These are phyloP conservation scores for Psittacula derbiana DNA, from an alignment of 2,797 vertebrate species.

Conservation along the genomic window DNA sequence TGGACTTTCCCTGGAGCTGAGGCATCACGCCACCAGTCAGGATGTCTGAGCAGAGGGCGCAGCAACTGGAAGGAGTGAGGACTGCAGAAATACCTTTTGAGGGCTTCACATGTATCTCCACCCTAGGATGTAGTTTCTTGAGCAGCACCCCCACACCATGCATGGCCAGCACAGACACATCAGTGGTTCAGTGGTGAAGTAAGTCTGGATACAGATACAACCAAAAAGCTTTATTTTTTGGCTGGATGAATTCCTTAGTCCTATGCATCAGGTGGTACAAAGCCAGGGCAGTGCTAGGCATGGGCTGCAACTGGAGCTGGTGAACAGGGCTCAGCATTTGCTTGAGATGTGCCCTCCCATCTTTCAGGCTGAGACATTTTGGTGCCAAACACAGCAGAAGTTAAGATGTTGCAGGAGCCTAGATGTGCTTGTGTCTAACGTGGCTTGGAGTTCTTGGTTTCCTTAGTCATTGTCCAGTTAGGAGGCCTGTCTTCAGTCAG, in stretches of 20 bases:
- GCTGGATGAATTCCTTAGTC: neutral
- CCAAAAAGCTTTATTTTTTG: neutral
- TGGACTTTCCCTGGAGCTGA: neutral
- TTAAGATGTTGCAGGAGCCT: neutral
- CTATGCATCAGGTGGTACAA: neutral
- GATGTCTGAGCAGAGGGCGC: neutral
- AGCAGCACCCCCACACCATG: neutral
- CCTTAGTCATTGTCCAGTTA: neutral
- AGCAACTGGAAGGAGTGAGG: neutral
- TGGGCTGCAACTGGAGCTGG: neutral
- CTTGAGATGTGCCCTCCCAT: neutral
- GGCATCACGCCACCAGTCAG: neutral
- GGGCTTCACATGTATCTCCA: neutral
- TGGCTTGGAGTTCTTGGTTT: neutral
- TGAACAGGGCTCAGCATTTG: rapidly evolving
- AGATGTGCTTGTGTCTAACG: neutral
- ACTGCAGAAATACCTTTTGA: neutral
- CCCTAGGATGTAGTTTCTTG: neutral
- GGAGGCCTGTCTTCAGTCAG: neutral
- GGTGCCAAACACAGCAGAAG: neutral
- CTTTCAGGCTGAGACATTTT: neutral
- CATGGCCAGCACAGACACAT: neutral
- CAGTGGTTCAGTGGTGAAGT: neutral
- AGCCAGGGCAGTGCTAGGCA: neutral
- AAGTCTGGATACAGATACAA: neutral